Percentiles rank a stretch among this genome's conserved stretches.
These are phyloP conservation scores for Clavelina lepadiformis DNA, from an alignment of 23 tunicate genomes.

Conservation along the genomic window DNA sequence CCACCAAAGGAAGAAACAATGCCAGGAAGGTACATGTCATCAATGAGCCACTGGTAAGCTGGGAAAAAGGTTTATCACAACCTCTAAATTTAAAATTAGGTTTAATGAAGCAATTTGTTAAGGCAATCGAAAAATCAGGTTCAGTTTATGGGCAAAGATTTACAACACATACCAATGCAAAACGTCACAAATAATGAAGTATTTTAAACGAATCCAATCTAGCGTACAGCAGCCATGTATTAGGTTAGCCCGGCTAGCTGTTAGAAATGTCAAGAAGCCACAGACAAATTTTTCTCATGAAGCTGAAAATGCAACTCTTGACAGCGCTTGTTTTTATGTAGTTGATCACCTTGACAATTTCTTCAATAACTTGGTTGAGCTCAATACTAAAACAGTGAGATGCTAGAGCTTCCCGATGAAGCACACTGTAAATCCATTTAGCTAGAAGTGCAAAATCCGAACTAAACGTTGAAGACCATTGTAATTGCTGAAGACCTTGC, in stretches of 20 bases:
- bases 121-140: no score
- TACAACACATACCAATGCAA: no score
- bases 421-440: background rate
- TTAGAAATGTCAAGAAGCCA: no score
- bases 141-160: no score
- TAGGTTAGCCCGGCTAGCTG: no score
- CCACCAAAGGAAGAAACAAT: background rate
- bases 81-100: background rate
- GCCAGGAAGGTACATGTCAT: background rate
- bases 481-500: constrained; percentile 15
- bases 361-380: constrained; percentile 4
- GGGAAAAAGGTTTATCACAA: background rate
- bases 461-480: background rate
- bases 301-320: no score
- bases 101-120: background rate
- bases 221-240: no score
- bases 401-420: constrained; percentile 6
- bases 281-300: no score
- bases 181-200: no score
- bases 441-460: constrained; percentile 1
- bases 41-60: constrained; percentile 1
- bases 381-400: constrained; percentile 14
- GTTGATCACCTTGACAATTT: constrained; percentile 15
- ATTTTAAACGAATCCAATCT: no score
- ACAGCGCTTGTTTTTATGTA: background rate